Evolutionary conservation across 2,113 vertebrate species (phyloP).

Genomic region (Pavo muticus): DNA sequence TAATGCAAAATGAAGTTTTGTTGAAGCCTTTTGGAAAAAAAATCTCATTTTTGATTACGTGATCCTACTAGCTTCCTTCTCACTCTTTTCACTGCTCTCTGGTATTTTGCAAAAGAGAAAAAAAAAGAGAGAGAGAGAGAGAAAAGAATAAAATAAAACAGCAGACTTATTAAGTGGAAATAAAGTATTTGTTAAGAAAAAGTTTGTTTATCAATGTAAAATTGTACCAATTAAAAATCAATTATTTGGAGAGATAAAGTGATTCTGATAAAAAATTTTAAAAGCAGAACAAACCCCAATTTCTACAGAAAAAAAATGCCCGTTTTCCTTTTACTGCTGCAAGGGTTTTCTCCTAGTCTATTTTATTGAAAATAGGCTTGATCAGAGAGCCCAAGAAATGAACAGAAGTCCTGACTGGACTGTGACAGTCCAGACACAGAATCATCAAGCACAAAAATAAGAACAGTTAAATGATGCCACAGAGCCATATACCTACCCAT

Average conservation of each 20-base stretch:
- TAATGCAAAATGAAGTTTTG: not conserved
- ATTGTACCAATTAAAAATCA: not conserved
- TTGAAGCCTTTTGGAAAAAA: not conserved
- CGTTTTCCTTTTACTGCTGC: not conserved
- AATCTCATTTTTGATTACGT: not conserved
- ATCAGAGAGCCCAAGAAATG: slow-evolving; percentile 36
- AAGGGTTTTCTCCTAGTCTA: not conserved
- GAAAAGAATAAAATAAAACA: not conserved
- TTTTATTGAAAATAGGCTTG: slow-evolving; percentile 16
- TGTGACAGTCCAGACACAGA: not conserved
- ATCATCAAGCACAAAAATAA: not conserved
- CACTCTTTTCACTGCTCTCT: not conserved
- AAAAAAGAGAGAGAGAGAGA: not conserved
- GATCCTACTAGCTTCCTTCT: not conserved
- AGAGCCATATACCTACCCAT: not conserved
- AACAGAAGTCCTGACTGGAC: not conserved
- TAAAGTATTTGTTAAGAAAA: not conserved
- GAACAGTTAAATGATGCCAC: not conserved
- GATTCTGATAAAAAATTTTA: not conserved
- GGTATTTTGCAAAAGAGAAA: not conserved
- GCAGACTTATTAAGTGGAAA: not conserved
- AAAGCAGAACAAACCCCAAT: not conserved
- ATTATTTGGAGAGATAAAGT: not conserved
- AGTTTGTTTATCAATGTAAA: not conserved
- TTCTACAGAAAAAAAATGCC: not conserved